Evolutionary conservation across 2,797 vertebrate species (phyloP), one percentile per base, ranked within the genome.

Genomic region (Onychomys leucogaster): DNA sequence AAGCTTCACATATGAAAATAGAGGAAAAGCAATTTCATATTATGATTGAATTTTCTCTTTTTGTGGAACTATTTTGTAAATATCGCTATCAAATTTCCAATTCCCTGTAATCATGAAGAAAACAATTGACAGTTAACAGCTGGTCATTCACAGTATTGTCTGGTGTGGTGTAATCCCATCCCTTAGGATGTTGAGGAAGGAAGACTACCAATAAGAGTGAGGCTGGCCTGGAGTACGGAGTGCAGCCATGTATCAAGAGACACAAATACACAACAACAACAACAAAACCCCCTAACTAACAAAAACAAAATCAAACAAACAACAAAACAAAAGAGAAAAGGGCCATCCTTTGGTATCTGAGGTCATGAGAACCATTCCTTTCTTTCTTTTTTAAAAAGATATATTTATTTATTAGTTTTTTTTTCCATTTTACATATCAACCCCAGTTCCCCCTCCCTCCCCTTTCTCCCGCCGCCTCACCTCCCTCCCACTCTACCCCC

Each of bases 1-100:
- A 89, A 86, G 78, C 93, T 75, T 90, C 57, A 59, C 29, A 55
- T 94, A 89, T 78, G 69, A 83, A 96, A 55, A 92, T 65, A 37
- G 76, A 94, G 65, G 55, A 49, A 67, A 59, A 80, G 34, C 78
- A 61, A 91, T 85, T 93, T 87, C 69, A 73, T 94, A 78, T 61
- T 85, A 0, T 83, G 32, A 34, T 61, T 84, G 63, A 77, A 67
- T 88, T 85, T 94, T 93, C 4, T 7, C 76, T 76, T 5, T 41
- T 3, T 86, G 46, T 69, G 34, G 90, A 92, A 37, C 76, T 14
- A 23, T 69, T 32, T 49, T 92, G 13, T 86, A 88, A 86, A 85
- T 88, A 41, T 43, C 80, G 61, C 83, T 73, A 85, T 78, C 73
- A 87, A 27, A 65, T 57, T 73, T 23, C 11, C 37, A 89, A 61